phyloP scores from a whole-genome alignment of 2,113 vertebrate genomes.

The Centropus bengalensis region DNA sequence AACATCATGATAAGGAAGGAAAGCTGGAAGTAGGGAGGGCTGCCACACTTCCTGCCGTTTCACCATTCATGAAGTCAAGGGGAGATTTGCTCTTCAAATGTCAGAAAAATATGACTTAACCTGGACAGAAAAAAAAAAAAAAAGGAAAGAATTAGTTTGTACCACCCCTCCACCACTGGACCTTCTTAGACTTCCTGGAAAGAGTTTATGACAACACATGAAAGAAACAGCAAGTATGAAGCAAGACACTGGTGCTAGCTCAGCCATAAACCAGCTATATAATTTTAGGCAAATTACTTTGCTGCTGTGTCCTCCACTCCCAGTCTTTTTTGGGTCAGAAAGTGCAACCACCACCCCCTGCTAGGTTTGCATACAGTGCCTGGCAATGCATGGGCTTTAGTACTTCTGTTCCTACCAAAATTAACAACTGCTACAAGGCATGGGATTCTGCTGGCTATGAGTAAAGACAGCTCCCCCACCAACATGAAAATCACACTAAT shows the following conservation, averaged over 20 bases:
- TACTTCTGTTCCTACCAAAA: not conserved
- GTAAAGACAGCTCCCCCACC: not conserved
- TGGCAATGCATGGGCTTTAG: not conserved
- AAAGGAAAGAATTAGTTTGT: not conserved
- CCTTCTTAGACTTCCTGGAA: not conserved
- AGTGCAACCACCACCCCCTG: not conserved
- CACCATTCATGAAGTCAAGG: not conserved
- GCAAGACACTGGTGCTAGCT: not conserved
- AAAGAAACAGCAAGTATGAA: not conserved
- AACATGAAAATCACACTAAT: not conserved
- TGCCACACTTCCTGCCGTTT: not conserved
- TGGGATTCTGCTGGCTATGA: not conserved
- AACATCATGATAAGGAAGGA: not conserved
- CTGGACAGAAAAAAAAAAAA: not conserved
- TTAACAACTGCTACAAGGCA: not conserved
- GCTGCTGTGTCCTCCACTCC: not conserved
- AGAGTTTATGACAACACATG: not conserved
- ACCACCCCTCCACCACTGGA: not conserved
- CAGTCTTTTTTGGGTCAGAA: not conserved
- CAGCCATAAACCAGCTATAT: not conserved
- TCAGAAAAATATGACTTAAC: not conserved
- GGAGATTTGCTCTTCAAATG: conserved; percentile 5
- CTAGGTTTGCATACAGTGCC: not conserved
- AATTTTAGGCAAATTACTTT: not conserved
- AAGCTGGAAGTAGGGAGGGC: not conserved